Percentiles rank a stretch among this genome's conserved stretches.
phyloP scores from a whole-genome alignment of 2,797 vertebrate genomes.

The Bufotes viridis region DNA sequence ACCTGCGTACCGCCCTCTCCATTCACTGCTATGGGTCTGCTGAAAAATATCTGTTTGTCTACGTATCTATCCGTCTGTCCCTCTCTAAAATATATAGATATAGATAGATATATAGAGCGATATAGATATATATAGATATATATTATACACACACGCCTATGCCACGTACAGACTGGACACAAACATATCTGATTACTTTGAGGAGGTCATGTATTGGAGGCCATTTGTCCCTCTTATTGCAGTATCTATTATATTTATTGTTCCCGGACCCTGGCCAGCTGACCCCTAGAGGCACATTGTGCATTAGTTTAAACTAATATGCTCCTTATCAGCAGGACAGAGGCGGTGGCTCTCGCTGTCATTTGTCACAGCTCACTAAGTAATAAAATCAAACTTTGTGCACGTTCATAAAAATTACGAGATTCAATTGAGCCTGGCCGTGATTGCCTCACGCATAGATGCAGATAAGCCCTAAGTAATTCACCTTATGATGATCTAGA shows the following conservation, averaged over 20 bases:
- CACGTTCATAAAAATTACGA: slow-evolving; percentile 88
- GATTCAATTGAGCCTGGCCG: slow-evolving; percentile 94
- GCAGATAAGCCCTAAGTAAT: slow-evolving; percentile 88
- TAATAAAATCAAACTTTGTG: slow-evolving; percentile 92
- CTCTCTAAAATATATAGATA: too few relatives aligned
- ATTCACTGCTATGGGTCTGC: too few relatives aligned
- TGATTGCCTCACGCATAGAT: slow-evolving; percentile 90
- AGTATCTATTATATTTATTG: slow-evolving; percentile 89
- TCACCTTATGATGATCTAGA: slow-evolving; percentile 78
- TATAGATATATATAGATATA: too few relatives aligned
- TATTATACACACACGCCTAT: background rate
- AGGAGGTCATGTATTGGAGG: slow-evolving; percentile 79
- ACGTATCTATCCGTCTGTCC: too few relatives aligned
- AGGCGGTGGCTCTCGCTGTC: slow-evolving; percentile 80
- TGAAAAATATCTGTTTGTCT: too few relatives aligned
- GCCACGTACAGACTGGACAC: background rate
- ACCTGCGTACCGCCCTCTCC: too few relatives aligned
- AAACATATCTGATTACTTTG: slow-evolving; percentile 66
- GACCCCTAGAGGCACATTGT: slow-evolving; percentile 82
- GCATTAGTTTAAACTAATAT: slow-evolving; percentile 88
- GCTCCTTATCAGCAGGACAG: slow-evolving; percentile 79
- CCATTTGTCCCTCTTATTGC: slow-evolving; percentile 77
- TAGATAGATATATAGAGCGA: too few relatives aligned
- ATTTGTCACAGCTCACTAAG: slow-evolving; percentile 77
- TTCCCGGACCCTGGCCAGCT: slow-evolving; percentile 76